Evolutionary conservation across 2,113 vertebrate species (phyloP), one percentile per base, ranked within the genome.

Genomic region (Halcyon malimbica): DNA sequence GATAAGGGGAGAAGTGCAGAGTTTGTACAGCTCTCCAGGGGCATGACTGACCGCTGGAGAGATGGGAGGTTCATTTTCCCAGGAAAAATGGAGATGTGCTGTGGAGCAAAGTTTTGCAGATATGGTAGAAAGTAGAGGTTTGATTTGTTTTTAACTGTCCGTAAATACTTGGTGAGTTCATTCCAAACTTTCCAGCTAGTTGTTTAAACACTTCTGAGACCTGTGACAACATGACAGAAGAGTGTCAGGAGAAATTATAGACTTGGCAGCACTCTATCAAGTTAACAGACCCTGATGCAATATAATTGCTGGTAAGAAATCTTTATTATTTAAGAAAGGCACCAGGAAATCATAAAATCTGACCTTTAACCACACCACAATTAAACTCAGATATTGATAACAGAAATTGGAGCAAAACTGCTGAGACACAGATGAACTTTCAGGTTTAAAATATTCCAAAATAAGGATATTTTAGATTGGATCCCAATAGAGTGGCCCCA

Each of bases 121-220:
- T 94, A 88, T 35, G 87, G 83, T 87, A 81, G 95, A 97, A 97
- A 97, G 97, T 76, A 91, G 81, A 93, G 83, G 90, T 84, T 94
- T 96, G 85, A 69, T 96, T 93, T 94, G 69, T 65, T 95, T 87
- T 93, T 46, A 94, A 92, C 83, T 82, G 33, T 89, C 85, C 93
- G 65, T 97, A 94, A 97, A 89, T 90, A 92, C 48, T 79, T 6
- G 0, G 21, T 82, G 63, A 92, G 81, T 95, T 95, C 44, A 93
- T 92, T 90, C 79, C 17, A 26, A 79, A 90, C 54, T 84, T 96
- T 97, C 75, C 82, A 60, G 92, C n/a, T 62, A 50, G 81, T 95
- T 96, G 76, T 89, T 90, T 80, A 67, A 97, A 76, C 64, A 83
- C 75, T 92, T 80, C 73, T 86, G 92, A 94, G 87, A 94, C 92